These are phyloP conservation scores for Blastobasis lacticolella DNA, from an alignment of 2,888 invertebrate species.

Conservation along the genomic window DNA sequence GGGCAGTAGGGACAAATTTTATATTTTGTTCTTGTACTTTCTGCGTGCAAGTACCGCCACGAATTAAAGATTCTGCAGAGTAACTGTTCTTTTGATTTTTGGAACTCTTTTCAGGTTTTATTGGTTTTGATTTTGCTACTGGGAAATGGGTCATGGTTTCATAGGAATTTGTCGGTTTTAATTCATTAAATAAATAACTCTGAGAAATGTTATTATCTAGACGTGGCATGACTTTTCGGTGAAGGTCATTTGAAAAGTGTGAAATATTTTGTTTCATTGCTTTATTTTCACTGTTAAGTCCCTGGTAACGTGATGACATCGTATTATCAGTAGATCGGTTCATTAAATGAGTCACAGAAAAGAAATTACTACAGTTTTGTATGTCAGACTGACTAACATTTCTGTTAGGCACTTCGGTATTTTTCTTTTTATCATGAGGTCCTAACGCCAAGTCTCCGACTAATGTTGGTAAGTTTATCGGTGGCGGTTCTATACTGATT, in stretches of 20 bases:
- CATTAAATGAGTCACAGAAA: conserved; percentile 66
- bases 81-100: conserved; percentile 62
- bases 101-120: conserved; percentile 46
- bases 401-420: conserved; percentile 38
- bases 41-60: conserved; percentile 53
- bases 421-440: conserved; percentile 64
- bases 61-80: conserved; percentile 59
- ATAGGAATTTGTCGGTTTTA: conserved; percentile 43
- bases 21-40: conserved; percentile 44
- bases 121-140: conserved; percentile 44
- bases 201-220: conserved; percentile 47
- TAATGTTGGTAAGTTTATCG: conserved; percentile 62
- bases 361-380: conserved; percentile 60
- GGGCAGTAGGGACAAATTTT: conserved; percentile 48
- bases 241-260: conserved; percentile 39
- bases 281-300: conserved; percentile 34
- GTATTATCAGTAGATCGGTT: conserved; percentile 54
- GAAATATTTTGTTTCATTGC: conserved; percentile 42
- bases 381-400: conserved; percentile 39
- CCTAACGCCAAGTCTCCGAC: conserved; percentile 64
- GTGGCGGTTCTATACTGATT: conserved; percentile 66
- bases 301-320: conserved; percentile 46
- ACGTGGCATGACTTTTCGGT: conserved; percentile 44
- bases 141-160: conserved; percentile 47
- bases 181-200: conserved; percentile 52